Evolutionary conservation across 2,797 vertebrate species (phyloP), one percentile per base, ranked within the genome.

Genomic region (Xenops minutus): DNA sequence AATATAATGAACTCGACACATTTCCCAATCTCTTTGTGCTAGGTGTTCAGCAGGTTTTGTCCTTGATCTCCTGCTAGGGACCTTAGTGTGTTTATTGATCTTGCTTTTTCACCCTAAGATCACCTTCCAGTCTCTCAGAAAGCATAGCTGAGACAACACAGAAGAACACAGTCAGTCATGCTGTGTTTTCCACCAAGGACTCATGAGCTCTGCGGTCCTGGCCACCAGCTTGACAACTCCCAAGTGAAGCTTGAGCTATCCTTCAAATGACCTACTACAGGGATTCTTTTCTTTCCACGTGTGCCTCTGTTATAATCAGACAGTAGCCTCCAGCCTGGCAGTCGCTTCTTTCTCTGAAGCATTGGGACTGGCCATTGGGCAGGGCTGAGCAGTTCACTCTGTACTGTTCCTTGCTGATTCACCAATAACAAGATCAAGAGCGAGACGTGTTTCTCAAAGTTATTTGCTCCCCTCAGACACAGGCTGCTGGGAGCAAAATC

Each of bases 21-120:
- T 63, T 69, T 63, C 52, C 20, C 49, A 62, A 80, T 54, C 12
- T 76, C 71, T 86, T 90, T 86, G 73, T 84, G 56, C 36, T 77
- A 26, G 11, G 13, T 63, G 21, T 76, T 93, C 87, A 51, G 15
- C 68, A 85, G 51, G 41, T 75, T 91, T 88, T 74, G 43, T 79
- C 55, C 85, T 93, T 87, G 63, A 61, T 88, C 66, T 93, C 44
- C 74, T 91, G 23, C 76, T 89, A 49, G 43, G 54, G 32, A 93
- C 43, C 41, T 72, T 34, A 27, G 3, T 16, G 11, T 71, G 34
- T 80, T 94, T 92, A 90, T 77, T 71, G 58, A 75, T 85, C 72
- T 89, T 81, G n/a, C 17, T 73, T 88, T 89, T 72, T 86, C 23
- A 69, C 39, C 39, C 23, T 32, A 39, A 89, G 91, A 58, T 81